phyloP scores from a whole-genome alignment of 2,113 vertebrate genomes.

The Phaethon lepturus region DNA sequence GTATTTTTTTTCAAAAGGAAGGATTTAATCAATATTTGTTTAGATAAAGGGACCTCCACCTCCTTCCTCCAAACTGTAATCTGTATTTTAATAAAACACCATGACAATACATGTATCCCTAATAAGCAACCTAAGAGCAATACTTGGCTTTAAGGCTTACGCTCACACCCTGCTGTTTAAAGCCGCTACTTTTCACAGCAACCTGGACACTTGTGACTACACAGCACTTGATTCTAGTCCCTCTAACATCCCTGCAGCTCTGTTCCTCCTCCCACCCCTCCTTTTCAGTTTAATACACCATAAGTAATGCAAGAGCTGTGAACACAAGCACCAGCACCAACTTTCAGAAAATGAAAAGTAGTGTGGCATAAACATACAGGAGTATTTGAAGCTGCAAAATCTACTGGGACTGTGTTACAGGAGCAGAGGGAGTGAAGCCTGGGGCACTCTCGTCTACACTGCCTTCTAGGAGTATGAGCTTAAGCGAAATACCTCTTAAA shows the following conservation, averaged over 20 bases:
- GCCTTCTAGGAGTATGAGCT: not conserved
- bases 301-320: not conserved
- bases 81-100: not conserved
- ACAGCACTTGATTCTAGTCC: not conserved
- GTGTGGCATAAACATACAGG: not conserved
- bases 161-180: not conserved
- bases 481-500: not conserved
- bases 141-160: not conserved
- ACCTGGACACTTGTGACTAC: not conserved
- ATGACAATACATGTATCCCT: not conserved
- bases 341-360: not conserved
- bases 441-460: not conserved
- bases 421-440: not conserved
- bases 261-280: not conserved
- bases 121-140: not conserved
- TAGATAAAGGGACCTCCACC: not conserved
- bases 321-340: not conserved
- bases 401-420: not conserved
- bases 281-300: not conserved
- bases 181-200: not conserved
- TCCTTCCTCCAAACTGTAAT: not conserved
- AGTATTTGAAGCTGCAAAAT: not conserved
- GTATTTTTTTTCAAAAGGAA: not conserved
- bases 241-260: not conserved
- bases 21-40: not conserved